Base-by-base conservation (phyloP, 2,113 vertebrate genomes). In the Nothoprocta perdicaria region DNA sequence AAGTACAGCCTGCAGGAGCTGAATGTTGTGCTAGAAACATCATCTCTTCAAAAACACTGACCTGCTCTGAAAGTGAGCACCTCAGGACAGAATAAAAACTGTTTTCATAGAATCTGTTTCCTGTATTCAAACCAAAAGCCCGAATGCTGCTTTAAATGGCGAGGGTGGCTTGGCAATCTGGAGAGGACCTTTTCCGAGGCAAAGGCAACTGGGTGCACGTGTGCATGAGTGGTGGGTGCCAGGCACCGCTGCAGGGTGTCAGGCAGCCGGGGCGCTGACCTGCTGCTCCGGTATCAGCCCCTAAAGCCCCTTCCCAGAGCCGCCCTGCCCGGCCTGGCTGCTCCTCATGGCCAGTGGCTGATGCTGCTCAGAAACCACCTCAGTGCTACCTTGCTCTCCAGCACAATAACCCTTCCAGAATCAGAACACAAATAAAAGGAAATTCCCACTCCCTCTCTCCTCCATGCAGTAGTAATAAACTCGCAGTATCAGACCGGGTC, bases 241-340 rank as follows among this genome's bases (percentile, higher is more conserved):
- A 43, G 14, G 41, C 41, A 43, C 41, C 41, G 11, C 80, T 96
- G 83, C 55, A 62, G 76, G 52, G 29, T 74, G n/a, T 68, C 87
- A 87, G 66, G 67, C 41, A 68, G 4, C 38, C 16, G 26, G 80
- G 60, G 61, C 55, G 33, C 46, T 82, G 80, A 35, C 67, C 74
- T 71, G 77, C 43, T 77, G 41, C 73, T 89, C 86, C 73, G 79
- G 89, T 93, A 86, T 90, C 80, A 79, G 75, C 52, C 83, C 72
- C 43, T 90, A 80, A 92, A 80, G 86, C 67, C 35, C 7, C 57
- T 89, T 85, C 73, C 41, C 62, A 86, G 84, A 83, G 50, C 52
- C 79, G 76, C 35, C 40, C 84, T 60, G 43, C 40, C 86, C 71
- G 62, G 66, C 86, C 61, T 85, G 72, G 23, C 26, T 88, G 67